A percentile compares a stretch with the other conserved stretches of the same genome.
phyloP scores from a whole-genome alignment of 2,113 vertebrate genomes.

The Harpagus bidentatus region DNA sequence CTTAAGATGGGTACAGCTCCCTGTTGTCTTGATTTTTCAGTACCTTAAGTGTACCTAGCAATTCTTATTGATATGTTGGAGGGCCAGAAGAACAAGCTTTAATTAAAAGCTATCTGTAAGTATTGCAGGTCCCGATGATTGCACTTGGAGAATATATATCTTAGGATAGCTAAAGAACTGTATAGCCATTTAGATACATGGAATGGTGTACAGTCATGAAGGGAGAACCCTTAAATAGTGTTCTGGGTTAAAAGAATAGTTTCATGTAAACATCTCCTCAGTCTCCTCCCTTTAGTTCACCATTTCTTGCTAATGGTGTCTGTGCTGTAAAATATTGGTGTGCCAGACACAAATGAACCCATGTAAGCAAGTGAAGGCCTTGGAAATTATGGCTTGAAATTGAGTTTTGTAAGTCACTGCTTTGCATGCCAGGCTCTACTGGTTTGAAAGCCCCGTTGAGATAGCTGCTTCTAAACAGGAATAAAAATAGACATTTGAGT shows the following conservation, averaged over 20 bases:
- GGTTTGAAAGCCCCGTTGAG: slow-evolving; percentile 8
- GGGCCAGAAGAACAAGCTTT: background rate
- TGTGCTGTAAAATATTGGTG: background rate
- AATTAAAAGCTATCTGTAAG: background rate
- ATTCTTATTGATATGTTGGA: background rate
- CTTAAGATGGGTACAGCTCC: background rate
- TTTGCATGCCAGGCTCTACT: background rate
- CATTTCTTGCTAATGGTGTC: slow-evolving; percentile 21
- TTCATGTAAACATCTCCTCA: slow-evolving; percentile 36
- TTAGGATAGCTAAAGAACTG: background rate
- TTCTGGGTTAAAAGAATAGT: slow-evolving; percentile 22
- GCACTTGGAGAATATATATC: background rate
- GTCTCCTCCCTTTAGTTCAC: slow-evolving; percentile 38
- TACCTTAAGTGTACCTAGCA: background rate
- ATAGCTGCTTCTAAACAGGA: slow-evolving; percentile 22
- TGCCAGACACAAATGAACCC: background rate
- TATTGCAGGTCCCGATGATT: background rate
- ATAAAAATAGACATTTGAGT: slow-evolving; percentile 34
- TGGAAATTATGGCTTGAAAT: background rate
- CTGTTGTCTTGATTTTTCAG: background rate
- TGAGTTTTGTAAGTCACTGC: background rate
- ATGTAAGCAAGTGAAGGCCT: background rate
- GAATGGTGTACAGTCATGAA: background rate
- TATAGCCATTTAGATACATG: background rate
- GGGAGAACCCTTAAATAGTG: background rate